Percentiles rank a stretch among this genome's conserved stretches.
Evolutionary conservation across 2,113 vertebrate species (phyloP).

Genomic region (Mormyrus lacerda): DNA sequence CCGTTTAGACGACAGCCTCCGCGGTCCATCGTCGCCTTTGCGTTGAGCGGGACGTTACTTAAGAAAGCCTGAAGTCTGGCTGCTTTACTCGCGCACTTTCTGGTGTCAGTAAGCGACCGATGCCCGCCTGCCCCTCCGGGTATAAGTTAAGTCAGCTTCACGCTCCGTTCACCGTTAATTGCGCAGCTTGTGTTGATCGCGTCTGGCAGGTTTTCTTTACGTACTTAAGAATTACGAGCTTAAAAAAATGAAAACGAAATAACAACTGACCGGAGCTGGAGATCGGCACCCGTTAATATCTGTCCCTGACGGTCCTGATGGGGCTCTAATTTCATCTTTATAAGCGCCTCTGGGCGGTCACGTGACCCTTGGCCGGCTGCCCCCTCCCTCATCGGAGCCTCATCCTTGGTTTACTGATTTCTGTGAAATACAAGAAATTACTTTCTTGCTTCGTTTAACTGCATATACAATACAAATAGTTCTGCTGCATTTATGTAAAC

Average conservation of each 20-base stretch:
- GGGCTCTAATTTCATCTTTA: conserved; percentile 40
- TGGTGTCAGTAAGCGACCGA: too few relatives aligned
- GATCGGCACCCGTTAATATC: neutral
- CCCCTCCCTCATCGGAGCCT: neutral
- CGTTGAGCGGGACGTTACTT: neutral
- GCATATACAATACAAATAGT: neutral
- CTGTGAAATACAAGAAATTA: neutral
- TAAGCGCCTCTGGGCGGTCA: conserved; percentile 35
- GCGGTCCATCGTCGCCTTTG: conserved; percentile 52
- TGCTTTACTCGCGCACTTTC: neutral
- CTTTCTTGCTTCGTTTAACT: neutral
- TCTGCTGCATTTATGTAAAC: neutral
- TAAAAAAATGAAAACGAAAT: neutral
- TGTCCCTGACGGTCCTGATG: neutral
- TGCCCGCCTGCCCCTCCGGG: neutral
- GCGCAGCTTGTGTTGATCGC: neutral
- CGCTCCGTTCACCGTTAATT: conserved; percentile 15
- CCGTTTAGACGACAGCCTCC: conserved; percentile 65
- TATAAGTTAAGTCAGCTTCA: conserved; percentile 23
- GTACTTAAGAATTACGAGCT: neutral
- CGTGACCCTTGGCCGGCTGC: conserved; percentile 34
- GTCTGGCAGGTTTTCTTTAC: neutral
- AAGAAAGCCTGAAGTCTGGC: neutral
- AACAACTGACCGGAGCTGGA: neutral
- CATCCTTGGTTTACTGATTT: neutral